Evolutionary conservation across 2,113 vertebrate genomes (phyloP).

Genomic region (Rynchops niger): DNA sequence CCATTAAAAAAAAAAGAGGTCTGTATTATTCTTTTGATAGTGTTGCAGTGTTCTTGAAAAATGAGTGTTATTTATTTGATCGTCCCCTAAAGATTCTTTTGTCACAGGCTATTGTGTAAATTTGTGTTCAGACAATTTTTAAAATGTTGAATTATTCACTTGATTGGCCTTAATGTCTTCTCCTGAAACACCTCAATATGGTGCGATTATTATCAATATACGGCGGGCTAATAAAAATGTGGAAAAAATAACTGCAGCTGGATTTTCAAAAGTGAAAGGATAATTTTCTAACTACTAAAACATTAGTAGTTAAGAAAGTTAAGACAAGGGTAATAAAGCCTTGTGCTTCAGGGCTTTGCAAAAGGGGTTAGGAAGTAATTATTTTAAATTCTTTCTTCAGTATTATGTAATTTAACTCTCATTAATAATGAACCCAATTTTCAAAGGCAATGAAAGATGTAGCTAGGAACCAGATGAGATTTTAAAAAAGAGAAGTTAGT

Average conservation of each 20-base stretch:
- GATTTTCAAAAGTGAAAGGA: neutral
- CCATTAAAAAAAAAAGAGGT: neutral
- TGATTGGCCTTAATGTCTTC: constrained; percentile 58
- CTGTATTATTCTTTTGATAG: constrained; percentile 44
- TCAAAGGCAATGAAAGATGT: constrained; percentile 44
- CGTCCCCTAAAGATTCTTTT: constrained; percentile 62
- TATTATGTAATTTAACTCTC: constrained; percentile 57
- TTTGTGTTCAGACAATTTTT: constrained; percentile 65
- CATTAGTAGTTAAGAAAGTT: constrained; percentile 64
- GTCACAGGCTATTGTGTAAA: constrained; percentile 73
- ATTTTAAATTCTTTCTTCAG: constrained; percentile 40
- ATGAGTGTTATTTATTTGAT: constrained; percentile 70
- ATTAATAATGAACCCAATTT: constrained; percentile 56
- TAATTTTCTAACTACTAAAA: constrained; percentile 20
- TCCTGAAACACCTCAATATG: constrained; percentile 54
- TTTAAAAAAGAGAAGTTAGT: neutral
- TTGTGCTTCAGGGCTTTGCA: constrained; percentile 45
- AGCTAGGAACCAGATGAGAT: constrained; percentile 9
- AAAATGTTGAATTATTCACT: constrained; percentile 71
- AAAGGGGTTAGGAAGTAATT: constrained; percentile 55
- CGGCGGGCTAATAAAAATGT: constrained; percentile 25
- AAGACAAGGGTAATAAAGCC: constrained; percentile 68
- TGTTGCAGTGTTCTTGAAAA: constrained; percentile 55
- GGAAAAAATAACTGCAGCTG: constrained; percentile 33
- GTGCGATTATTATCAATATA: constrained; percentile 32